Percentiles rank a stretch among this genome's conserved stretches.
Evolutionary conservation across 2,888 invertebrate genomes (phyloP).

Genomic region (Nephrocerus scutellatus): DNA sequence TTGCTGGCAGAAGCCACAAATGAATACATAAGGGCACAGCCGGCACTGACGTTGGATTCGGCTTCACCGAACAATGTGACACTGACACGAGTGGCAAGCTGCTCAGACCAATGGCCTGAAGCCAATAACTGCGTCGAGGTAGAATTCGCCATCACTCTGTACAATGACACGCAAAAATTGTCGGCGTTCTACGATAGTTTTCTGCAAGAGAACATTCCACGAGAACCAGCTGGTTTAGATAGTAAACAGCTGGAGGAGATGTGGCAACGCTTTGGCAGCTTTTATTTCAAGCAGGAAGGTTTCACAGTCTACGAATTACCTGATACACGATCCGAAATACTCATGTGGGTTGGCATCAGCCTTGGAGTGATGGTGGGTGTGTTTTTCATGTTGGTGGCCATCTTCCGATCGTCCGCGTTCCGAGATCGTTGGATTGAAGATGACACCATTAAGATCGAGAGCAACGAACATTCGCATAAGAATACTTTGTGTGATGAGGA

Average conservation of each 20-base stretch:
- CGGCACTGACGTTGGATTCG: conserved; percentile 10
- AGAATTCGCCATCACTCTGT: conserved; percentile 20
- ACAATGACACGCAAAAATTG: conserved; percentile 4
- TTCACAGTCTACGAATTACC: conserved; percentile 20
- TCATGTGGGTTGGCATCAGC: conserved; percentile 24
- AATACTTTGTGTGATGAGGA: no score
- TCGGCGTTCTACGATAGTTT: conserved; percentile 17
- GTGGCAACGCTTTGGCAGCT: conserved; percentile 20
- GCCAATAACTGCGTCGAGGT: conserved; percentile 22
- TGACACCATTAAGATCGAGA: conserved; percentile 14
- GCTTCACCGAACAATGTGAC: conserved; percentile 21
- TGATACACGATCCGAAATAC: conserved; percentile 16
- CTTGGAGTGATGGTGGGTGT: conserved; percentile 17
- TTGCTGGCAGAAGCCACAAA: conserved; percentile 21
- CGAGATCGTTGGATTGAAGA: conserved; percentile 21
- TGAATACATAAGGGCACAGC: conserved; percentile 10
- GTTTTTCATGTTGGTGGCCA: conserved; percentile 19
- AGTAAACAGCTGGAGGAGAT: conserved; percentile 12
- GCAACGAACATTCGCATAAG: conserved; percentile 6
- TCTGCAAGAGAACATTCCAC: conserved; percentile 16
- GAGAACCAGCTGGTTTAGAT: conserved; percentile 17
- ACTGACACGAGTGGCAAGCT: conserved; percentile 21
- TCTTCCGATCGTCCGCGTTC: conserved; percentile 18
- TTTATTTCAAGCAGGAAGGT: conserved; percentile 10
- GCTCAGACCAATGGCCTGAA: conserved; percentile 23